Conservation (phyloP, 1,140 invertebrate species). For the Eriosoma lanigerum region DNA sequence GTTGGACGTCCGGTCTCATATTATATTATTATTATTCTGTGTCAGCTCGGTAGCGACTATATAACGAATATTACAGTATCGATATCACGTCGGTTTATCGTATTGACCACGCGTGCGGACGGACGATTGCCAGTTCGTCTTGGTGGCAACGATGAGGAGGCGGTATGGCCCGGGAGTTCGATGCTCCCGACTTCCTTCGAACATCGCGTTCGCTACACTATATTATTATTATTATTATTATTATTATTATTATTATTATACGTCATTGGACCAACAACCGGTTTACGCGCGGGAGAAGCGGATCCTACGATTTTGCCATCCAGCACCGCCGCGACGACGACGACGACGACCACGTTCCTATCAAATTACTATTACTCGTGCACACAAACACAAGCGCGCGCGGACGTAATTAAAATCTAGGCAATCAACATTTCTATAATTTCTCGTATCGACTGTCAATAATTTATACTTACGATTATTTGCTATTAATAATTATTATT, state of each 20-base stretch:
- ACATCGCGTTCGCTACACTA: neutral
- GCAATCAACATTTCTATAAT: neutral
- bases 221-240: neutral
- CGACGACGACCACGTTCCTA: neutral
- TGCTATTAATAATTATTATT: too few species aligned
- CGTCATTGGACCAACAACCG: conserved; percentile 46
- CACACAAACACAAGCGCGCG: too few species aligned
- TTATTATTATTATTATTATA: neutral
- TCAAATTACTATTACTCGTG: neutral
- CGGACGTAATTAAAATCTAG: conserved; percentile 22
- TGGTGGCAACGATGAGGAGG: neutral
- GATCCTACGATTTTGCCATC: neutral
- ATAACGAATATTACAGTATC: neutral
- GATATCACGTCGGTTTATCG: neutral
- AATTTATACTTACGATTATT: too few species aligned
- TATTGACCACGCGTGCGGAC: conserved; percentile 22
- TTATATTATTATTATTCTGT: too few species aligned
- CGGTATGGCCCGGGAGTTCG: conserved; percentile 42
- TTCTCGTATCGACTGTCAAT: neutral
- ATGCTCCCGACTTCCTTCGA: conserved; percentile 46
- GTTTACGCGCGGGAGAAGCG: neutral
- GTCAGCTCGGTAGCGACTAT: neutral
- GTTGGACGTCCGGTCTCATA: too few species aligned
- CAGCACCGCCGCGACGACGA: neutral
- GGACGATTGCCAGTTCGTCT: conserved; percentile 8